phyloP scores from a whole-genome alignment of 2,797 vertebrate genomes.

The Sylvia borin region DNA sequence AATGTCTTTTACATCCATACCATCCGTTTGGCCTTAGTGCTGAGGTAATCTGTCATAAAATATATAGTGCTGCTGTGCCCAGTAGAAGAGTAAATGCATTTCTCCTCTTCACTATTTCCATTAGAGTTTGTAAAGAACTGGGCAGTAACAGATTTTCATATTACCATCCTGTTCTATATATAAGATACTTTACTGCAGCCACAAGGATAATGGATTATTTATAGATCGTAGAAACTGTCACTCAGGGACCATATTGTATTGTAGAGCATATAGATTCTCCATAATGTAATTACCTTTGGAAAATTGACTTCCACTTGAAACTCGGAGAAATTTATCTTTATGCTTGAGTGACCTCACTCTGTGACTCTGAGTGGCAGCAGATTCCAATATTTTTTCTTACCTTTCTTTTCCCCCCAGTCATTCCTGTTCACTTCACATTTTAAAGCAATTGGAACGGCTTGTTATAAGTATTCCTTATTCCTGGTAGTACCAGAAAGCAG shows the following conservation, averaged over 20 bases:
- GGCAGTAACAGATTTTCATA: neutral
- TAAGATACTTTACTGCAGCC: neutral
- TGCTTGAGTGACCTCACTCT: neutral
- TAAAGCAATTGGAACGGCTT: neutral
- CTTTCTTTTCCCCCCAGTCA: neutral
- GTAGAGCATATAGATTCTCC: neutral
- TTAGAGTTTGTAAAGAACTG: neutral
- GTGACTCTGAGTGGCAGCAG: neutral
- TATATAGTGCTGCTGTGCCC: neutral
- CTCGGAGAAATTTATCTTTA: neutral
- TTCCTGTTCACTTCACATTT: neutral
- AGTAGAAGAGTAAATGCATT: neutral
- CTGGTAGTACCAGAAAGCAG: neutral
- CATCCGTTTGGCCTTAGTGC: neutral
- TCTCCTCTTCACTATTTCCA: neutral
- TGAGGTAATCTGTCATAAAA: conserved; percentile 2
- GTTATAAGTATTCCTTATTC: neutral
- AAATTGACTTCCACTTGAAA: conserved; percentile 50
- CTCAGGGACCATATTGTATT: neutral
- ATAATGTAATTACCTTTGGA: conserved; percentile 23
- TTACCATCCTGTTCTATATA: neutral
- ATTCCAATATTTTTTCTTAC: neutral
- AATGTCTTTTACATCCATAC: neutral
- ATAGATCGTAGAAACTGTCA: neutral
- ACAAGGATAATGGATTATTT: conserved; percentile 34